phyloP scores from a whole-genome alignment of 1,140 invertebrate species.

The Oryzaephilus surinamensis region DNA sequence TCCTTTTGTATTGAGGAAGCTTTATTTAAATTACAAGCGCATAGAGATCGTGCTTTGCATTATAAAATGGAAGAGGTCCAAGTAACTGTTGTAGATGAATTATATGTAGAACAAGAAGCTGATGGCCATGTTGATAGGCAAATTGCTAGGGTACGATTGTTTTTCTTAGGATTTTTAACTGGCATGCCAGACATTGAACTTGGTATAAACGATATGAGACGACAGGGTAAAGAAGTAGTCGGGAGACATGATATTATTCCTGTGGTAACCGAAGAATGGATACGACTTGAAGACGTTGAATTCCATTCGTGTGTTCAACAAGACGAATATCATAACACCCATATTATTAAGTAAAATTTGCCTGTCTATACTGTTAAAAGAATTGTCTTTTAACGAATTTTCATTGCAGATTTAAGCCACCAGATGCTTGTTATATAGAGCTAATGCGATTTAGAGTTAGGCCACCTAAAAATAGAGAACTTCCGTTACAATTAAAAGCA shows the following conservation, averaged over 20 bases:
- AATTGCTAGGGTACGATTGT: conserved; percentile 88
- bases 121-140: conserved; percentile 76
- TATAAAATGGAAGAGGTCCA: conserved; percentile 99
- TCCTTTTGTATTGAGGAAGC: conserved; percentile 82
- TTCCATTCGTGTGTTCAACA: conserved; percentile 91
- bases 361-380: conserved; percentile 4
- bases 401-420: conserved; percentile 79
- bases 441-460: conserved; percentile 92
- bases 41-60: conserved; percentile 78
- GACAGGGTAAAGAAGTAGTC: conserved; percentile 97
- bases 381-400: neutral
- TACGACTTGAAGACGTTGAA: conserved; percentile 85
- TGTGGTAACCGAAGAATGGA: conserved; percentile 99
- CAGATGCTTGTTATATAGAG: conserved; percentile 97
- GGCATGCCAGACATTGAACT: conserved; percentile 94
- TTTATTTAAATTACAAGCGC: conserved; percentile 70
- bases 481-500: conserved; percentile 89
- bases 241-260: conserved; percentile 98
- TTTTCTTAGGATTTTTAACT: conserved; percentile 87
- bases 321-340: conserved; percentile 81
- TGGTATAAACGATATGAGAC: conserved; percentile 91
- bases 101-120: conserved; percentile 85
- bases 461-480: conserved; percentile 91
- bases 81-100: conserved; percentile 91
- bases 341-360: conserved; percentile 82